These are phyloP conservation scores for Poeciliopsis presidionis DNA, from an alignment of 2,797 vertebrate species.

Conservation along the genomic window DNA sequence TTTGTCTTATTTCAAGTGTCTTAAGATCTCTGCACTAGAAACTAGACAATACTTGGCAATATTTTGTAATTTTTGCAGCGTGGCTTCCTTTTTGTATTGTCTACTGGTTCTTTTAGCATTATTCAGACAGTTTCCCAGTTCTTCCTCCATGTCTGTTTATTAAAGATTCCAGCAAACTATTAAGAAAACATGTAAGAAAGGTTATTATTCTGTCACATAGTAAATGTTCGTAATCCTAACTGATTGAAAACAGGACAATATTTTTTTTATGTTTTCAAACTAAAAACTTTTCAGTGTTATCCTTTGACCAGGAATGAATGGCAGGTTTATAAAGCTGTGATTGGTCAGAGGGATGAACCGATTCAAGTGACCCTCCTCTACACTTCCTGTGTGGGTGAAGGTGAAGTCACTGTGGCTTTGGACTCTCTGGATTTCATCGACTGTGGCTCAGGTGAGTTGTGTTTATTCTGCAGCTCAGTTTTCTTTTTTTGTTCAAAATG, in stretches of 20 bases:
- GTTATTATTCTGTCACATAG: not conserved
- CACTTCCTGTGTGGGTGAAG: constrained; percentile 72
- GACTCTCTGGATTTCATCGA: constrained; percentile 84
- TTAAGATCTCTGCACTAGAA: too few species aligned
- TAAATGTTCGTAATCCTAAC: not conserved
- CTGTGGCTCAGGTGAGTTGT: constrained; percentile 75
- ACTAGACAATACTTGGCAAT: too few species aligned
- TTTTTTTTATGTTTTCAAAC: not conserved
- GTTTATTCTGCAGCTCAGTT: not conserved
- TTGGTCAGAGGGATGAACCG: constrained; percentile 82
- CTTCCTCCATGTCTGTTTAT: too few species aligned
- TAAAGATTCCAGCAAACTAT: not conserved
- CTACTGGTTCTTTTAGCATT: too few species aligned
- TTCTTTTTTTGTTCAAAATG: not conserved
- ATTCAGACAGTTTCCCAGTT: too few species aligned
- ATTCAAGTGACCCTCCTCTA: constrained; percentile 86
- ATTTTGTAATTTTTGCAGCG: too few species aligned
- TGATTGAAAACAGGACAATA: not conserved
- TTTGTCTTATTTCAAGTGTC: too few species aligned
- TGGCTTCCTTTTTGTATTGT: too few species aligned
- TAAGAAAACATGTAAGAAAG: not conserved
- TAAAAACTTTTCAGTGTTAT: constrained; percentile 11
- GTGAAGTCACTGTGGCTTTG: constrained; percentile 75
- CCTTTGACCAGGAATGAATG: constrained; percentile 74
- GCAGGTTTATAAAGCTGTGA: constrained; percentile 79